These are phyloP conservation scores for Drosophila teissieri DNA, from an alignment of 1,140 invertebrate species.

Conservation along the genomic window DNA sequence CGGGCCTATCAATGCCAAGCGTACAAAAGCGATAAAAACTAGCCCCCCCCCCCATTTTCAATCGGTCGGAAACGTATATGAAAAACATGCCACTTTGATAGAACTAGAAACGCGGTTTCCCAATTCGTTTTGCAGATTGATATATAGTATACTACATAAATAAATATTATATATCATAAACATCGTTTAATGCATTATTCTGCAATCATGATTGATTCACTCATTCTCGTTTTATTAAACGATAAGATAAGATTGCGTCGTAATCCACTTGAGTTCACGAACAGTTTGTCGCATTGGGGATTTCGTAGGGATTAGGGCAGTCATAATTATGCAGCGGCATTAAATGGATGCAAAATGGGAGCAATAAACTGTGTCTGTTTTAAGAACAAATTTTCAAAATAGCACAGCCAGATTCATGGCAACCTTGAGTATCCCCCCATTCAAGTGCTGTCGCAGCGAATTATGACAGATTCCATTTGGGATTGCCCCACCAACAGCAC, in stretches of 20 bases:
- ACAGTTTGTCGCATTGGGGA: constrained; percentile 11
- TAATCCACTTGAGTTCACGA: background rate
- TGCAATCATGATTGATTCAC: background rate
- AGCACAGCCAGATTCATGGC: background rate
- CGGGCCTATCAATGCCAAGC: constrained; percentile 80
- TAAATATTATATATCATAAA: no score
- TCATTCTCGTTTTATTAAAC: background rate
- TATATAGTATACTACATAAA: no score
- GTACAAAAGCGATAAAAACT: no score
- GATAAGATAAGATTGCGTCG: constrained; percentile 8
- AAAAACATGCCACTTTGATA: no score
- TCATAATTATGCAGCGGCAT: background rate
- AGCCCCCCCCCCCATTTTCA: no score
- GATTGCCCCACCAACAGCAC: constrained; percentile 9
- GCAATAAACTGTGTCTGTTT: background rate
- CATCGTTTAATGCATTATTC: no score
- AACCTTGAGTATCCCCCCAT: constrained; percentile 1
- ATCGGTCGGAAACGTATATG: no score
- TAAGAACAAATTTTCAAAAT: background rate
- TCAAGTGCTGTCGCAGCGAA: constrained; percentile 12
- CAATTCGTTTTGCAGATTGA: no score
- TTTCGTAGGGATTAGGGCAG: background rate
- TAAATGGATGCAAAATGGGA: background rate
- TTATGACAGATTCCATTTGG: constrained; percentile 42
- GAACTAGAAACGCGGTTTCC: no score